These are phyloP conservation scores for Eubasilissa splendida DNA, from an alignment of 2,888 invertebrate species.

Conservation along the genomic window DNA sequence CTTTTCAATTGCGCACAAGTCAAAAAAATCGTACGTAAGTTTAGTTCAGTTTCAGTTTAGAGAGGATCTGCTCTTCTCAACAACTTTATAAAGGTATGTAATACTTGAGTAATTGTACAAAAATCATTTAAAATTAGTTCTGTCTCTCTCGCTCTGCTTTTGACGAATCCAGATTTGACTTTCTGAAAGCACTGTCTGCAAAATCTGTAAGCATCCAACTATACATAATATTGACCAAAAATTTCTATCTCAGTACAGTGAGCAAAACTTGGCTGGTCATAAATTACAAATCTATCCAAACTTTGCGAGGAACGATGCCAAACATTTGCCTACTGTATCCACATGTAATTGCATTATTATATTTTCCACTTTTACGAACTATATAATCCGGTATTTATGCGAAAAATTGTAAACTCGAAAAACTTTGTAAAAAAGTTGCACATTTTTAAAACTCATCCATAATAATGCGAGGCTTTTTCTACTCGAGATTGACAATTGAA, in stretches of 20 bases:
- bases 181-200: too few species aligned
- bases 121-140: too few species aligned
- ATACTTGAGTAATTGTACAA: too few species aligned
- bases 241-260: slow-evolving; percentile 1
- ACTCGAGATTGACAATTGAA: slow-evolving; percentile 10
- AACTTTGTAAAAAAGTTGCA: not conserved
- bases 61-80: too few species aligned
- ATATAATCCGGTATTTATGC: slow-evolving; percentile 1
- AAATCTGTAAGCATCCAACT: too few species aligned
- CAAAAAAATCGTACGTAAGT: too few species aligned
- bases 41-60: too few species aligned
- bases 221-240: too few species aligned
- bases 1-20: too few species aligned
- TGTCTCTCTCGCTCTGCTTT: too few species aligned
- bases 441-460: not conserved
- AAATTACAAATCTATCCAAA: slow-evolving; percentile 52
- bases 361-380: slow-evolving; percentile 49
- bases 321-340: slow-evolving; percentile 42
- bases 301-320: slow-evolving; percentile 52
- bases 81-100: too few species aligned
- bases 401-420: not conserved
- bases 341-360: slow-evolving; percentile 52
- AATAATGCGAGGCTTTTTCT: not conserved
- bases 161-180: too few species aligned
- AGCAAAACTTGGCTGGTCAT: slow-evolving; percentile 18